Conservation (phyloP, 2,113 vertebrate genomes). For the Myotis lucifugus region DNA sequence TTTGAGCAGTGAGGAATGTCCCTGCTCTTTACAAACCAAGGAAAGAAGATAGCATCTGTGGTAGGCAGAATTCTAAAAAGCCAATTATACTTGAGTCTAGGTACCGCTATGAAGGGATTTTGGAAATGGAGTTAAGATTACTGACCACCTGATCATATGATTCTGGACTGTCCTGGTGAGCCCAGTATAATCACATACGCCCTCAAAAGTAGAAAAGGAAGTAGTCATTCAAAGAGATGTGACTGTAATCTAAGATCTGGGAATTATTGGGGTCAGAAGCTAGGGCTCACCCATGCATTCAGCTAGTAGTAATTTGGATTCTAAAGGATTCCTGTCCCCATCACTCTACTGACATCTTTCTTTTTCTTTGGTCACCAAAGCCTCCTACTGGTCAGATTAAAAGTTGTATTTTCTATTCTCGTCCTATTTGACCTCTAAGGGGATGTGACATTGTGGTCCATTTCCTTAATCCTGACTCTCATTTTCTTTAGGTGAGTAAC, state of each 20-base stretch:
- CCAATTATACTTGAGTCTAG: not conserved
- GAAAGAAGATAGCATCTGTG: not conserved
- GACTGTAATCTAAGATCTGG: not conserved
- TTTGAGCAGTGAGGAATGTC: not conserved
- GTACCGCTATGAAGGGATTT: not conserved
- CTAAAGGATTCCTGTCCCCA: not conserved
- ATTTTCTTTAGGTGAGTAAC: not conserved
- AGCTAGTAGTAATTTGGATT: not conserved
- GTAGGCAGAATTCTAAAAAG: not conserved
- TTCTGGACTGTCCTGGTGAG: not conserved
- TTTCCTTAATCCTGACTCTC: not conserved
- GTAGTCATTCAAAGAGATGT: not conserved
- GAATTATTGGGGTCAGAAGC: not conserved
- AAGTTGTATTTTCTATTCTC: not conserved
- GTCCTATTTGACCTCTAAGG: not conserved
- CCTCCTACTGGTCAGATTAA: not conserved
- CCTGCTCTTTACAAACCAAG: not conserved
- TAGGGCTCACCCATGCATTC: not conserved
- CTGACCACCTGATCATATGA: not conserved
- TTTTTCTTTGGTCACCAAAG: not conserved
- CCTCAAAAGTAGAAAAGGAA: not conserved
- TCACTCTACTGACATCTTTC: not conserved
- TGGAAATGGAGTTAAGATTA: not conserved
- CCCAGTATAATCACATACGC: not conserved
- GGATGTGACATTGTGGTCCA: not conserved